Evolutionary conservation across 92 coral and sea anemone genomes (phyloP), one percentile per base, ranked within the genome.

Genomic region (Blastomussa wellsi): DNA sequence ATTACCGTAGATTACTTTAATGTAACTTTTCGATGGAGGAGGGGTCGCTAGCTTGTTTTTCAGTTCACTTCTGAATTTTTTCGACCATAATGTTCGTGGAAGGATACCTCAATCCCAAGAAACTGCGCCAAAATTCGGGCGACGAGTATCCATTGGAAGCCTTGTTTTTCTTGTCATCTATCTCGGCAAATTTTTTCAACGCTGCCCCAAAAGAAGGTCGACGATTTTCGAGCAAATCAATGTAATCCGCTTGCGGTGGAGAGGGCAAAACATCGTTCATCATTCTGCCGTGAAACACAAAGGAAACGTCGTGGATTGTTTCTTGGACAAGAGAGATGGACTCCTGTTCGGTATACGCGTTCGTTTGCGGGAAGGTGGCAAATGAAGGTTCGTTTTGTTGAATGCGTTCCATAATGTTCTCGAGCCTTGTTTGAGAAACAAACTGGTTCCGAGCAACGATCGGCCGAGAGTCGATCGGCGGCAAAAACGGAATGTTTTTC

Each of bases 391-490:
- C 6, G 6, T 52, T 35, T 13, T 77, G 67, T 22, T 32, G 39
- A 20, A 52, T 51, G n/a, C 24, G 22, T 44, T n/a, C 79, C 60
- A 49, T 36, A 13, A 77, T 33, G 47, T 31, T 38, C 28, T 53
- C 80, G 37, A 49, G 80, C 66, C 42, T 32, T 20, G 66, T 16
- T 52, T 77, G 67, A 10, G 80, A 31, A 12, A 77, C 80, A 77
- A 77, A 77, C 44, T 77, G 80, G 31, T 77, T 77, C 33, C 81
- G 28, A 52, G 81, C 68, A 29, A 77, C 81, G 6, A 77, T 67
- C 47, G 81, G 81, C 16, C 81, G 67, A 1, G 16, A 52, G 68
- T 77, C 49, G 44, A 77, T 77, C 20, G 81, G 49, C 2, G 81
- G 67, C 9, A 53, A 32, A 20, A 51, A 55, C 17, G 68, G 42